Evolutionary conservation across 1,140 invertebrate genomes (phyloP).

Genomic region (Heterodera schachtii): DNA sequence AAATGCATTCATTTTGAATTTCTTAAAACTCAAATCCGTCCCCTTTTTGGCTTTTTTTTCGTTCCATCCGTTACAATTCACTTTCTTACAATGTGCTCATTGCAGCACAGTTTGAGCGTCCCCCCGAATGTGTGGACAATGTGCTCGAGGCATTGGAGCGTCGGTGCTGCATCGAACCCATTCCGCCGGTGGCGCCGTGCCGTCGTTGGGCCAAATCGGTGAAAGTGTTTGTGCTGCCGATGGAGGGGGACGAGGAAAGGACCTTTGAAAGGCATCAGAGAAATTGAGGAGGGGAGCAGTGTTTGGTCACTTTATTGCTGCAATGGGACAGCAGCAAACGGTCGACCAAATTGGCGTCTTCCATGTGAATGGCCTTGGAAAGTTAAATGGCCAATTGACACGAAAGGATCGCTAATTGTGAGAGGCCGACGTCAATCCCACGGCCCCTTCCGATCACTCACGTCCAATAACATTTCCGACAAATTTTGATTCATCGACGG

Average conservation of each 20-base stretch:
- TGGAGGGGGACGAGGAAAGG: constrained; percentile 61
- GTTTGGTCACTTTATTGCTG: constrained; percentile 28
- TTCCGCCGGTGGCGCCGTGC: constrained; percentile 49
- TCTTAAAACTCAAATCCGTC: too few species aligned
- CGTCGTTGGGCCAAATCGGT: constrained; percentile 62
- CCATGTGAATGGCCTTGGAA: constrained; percentile 62
- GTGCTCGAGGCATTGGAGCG: constrained; percentile 64
- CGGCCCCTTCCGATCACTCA: constrained; percentile 35
- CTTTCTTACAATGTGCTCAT: constrained; percentile 50
- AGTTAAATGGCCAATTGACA: neutral
- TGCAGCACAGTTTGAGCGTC: constrained; percentile 61
- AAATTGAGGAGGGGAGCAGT: neutral
- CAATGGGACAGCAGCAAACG: constrained; percentile 60
- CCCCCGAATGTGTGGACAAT: constrained; percentile 64
- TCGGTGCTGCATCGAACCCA: constrained; percentile 45
- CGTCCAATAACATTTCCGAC: constrained; percentile 64
- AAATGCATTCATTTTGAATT: neutral
- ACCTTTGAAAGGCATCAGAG: constrained; percentile 35
- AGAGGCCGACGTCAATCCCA: neutral
- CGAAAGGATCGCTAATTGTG: neutral
- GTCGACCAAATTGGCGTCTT: constrained; percentile 60
- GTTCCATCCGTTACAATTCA: too few species aligned
- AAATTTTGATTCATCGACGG: constrained; percentile 65
- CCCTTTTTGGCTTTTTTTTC: too few species aligned
- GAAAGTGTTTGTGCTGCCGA: constrained; percentile 63